phyloP scores from a whole-genome alignment of 2,888 invertebrate species.

The Platycheirus albimanus region DNA sequence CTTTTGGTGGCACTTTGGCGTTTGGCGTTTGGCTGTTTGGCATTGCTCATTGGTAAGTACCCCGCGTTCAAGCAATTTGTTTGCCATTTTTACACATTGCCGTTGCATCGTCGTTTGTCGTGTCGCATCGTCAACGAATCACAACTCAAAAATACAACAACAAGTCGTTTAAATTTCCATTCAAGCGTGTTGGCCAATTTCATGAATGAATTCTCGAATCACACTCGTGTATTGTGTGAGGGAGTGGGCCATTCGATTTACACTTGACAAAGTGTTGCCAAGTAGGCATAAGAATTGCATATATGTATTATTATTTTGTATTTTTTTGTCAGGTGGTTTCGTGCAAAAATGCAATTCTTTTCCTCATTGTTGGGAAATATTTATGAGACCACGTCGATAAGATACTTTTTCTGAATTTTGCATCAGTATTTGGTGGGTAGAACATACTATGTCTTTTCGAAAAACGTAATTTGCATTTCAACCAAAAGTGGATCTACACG shows the following conservation, averaged over 20 bases:
- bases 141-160: background rate
- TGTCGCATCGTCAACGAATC: slow-evolving; percentile 1
- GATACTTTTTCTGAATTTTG: too few species aligned
- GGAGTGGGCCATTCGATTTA: slow-evolving; percentile 40
- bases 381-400: too few species aligned
- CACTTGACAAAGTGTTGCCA: background rate
- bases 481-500: too few species aligned
- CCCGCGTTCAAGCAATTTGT: slow-evolving; percentile 36
- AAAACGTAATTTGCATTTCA: too few species aligned
- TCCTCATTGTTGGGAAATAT: too few species aligned
- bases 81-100: slow-evolving; percentile 45
- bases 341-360: too few species aligned
- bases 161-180: slow-evolving; percentile 35
- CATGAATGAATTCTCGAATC: slow-evolving; percentile 66
- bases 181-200: slow-evolving; percentile 52
- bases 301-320: too few species aligned
- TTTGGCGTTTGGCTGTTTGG: slow-evolving; percentile 19
- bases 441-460: too few species aligned
- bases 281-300: background rate
- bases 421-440: too few species aligned
- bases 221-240: background rate
- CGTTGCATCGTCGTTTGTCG: slow-evolving; percentile 26
- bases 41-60: background rate
- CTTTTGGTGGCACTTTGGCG: slow-evolving; percentile 40
- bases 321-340: too few species aligned